Conservation (phyloP, 1,140 invertebrate genomes). For the Potamilus streckersoni region DNA sequence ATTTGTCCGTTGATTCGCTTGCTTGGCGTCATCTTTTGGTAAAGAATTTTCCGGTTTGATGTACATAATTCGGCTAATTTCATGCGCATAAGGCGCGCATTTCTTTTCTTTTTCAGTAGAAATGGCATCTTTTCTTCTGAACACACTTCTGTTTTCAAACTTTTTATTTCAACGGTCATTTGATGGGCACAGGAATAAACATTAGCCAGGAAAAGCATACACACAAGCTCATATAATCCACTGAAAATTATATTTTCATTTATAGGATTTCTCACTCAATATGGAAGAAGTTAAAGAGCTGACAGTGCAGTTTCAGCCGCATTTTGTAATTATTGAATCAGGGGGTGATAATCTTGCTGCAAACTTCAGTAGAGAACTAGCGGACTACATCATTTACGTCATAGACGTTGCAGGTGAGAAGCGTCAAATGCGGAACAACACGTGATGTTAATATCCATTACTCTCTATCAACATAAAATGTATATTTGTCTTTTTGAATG, state of each 20-base stretch:
- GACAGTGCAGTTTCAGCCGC: constrained; percentile 60
- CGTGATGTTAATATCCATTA: neutral
- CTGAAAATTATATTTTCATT: neutral
- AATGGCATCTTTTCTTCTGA: no score
- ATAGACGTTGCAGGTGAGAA: constrained; percentile 65
- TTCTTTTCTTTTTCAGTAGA: no score
- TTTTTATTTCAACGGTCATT: no score
- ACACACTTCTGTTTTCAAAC: no score
- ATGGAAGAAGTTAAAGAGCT: constrained; percentile 65
- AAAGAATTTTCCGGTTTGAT: no score
- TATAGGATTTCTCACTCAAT: constrained; percentile 66
- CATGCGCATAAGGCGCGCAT: no score
- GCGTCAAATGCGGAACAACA: neutral
- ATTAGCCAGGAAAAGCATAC: neutral
- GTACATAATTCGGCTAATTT: no score
- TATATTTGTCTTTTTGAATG: neutral
- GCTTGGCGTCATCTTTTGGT: no score
- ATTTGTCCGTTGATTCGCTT: no score
- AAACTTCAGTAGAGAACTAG: constrained; percentile 66
- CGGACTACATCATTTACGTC: constrained; percentile 68
- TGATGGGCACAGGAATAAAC: no score
- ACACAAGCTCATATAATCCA: neutral
- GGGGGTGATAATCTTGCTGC: constrained; percentile 68
- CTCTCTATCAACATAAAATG: neutral
- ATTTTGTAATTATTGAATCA: constrained; percentile 66